Conservation (phyloP, 2,113 vertebrate genomes). For the Labeo catla region DNA sequence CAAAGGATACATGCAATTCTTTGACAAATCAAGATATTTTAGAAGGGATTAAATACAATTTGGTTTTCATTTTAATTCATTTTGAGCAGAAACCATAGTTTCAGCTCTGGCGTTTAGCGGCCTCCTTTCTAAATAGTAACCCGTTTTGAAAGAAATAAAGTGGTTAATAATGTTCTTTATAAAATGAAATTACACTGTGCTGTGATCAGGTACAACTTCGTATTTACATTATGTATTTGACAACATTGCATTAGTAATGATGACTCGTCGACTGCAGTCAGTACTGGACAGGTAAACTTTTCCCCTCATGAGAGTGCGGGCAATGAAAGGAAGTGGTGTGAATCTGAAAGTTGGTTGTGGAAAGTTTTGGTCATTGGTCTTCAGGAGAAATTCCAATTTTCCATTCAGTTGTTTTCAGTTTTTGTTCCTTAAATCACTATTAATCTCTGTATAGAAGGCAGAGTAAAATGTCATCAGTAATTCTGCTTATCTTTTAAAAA, state of each 20-base stretch:
- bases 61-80: neutral
- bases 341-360: neutral
- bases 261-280: neutral
- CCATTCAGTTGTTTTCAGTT: neutral
- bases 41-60: neutral
- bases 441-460: neutral
- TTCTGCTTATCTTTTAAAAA: neutral
- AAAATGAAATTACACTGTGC: neutral
- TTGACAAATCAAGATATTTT: neutral
- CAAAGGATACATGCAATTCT: neutral
- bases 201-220: neutral
- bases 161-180: neutral
- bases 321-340: neutral
- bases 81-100: neutral
- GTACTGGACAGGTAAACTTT: neutral
- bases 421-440: conserved; percentile 4
- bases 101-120: neutral
- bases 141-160: neutral
- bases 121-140: neutral
- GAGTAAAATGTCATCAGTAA: neutral
- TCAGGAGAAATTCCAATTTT: neutral
- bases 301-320: neutral
- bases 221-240: neutral
- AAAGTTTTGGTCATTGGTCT: neutral
- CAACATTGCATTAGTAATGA: neutral